Conservation (phyloP, 2,888 invertebrate species). For the Troides helena region DNA sequence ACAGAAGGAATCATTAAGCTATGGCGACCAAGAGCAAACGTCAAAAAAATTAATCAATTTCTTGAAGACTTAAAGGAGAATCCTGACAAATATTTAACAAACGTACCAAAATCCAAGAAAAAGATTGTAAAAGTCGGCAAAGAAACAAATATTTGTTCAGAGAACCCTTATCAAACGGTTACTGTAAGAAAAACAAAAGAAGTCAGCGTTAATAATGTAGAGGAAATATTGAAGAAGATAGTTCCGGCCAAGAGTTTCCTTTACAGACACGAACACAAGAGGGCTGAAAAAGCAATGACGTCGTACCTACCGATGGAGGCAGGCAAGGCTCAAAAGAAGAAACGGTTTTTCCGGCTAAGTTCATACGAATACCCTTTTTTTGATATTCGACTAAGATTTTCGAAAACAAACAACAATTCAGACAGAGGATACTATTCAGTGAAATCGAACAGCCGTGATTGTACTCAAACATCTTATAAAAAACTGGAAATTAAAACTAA, state of each 20-base stretch:
- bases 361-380: slow-evolving; percentile 69
- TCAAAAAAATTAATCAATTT: slow-evolving; percentile 60
- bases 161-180: slow-evolving; percentile 67
- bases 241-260: slow-evolving; percentile 72
- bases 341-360: slow-evolving; percentile 58
- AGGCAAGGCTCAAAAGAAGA: slow-evolving; percentile 48
- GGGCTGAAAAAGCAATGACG: slow-evolving; percentile 48
- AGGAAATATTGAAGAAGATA: slow-evolving; percentile 64
- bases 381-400: slow-evolving; percentile 55
- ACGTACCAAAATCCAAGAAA: slow-evolving; percentile 29
- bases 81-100: slow-evolving; percentile 54
- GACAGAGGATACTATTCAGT: slow-evolving; percentile 71
- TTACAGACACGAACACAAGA: slow-evolving; percentile 61
- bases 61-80: slow-evolving; percentile 57
- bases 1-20: slow-evolving; percentile 67
- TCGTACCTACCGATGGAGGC: slow-evolving; percentile 73
- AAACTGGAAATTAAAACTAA: slow-evolving; percentile 56
- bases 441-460: slow-evolving; percentile 57
- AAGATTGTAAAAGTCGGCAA: slow-evolving; percentile 35
- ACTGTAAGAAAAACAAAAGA: slow-evolving; percentile 44
- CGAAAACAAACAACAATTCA: slow-evolving; percentile 53
- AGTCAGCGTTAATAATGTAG: slow-evolving; percentile 47
- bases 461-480: slow-evolving; percentile 51
- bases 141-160: slow-evolving; percentile 38
- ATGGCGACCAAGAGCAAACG: slow-evolving; percentile 63